phyloP scores from a whole-genome alignment of 2,888 invertebrate species.

The Bruchidius siliquastri region DNA sequence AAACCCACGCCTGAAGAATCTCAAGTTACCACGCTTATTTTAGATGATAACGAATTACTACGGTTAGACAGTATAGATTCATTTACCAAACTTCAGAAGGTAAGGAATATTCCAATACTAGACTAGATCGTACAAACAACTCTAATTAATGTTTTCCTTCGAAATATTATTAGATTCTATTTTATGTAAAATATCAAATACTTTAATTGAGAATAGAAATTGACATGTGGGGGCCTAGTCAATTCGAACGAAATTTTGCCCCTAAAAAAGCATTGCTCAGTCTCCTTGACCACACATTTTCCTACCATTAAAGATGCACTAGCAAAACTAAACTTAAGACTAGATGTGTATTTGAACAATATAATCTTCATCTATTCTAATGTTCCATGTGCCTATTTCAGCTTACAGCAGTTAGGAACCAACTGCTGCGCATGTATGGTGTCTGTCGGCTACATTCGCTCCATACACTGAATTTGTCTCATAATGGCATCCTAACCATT shows the following conservation, averaged over 20 bases:
- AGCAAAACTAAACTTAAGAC: too few species aligned
- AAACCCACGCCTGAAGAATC: constrained; percentile 67
- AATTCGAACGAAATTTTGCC: too few species aligned
- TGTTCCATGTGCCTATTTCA: constrained; percentile 45
- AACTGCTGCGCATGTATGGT: constrained; percentile 81
- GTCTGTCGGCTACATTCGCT: constrained; percentile 76
- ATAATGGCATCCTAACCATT: constrained; percentile 83
- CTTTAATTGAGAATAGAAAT: too few species aligned
- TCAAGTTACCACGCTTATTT: constrained; percentile 63
- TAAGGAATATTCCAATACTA: constrained; percentile 38
- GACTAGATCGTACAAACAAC: constrained; percentile 2
- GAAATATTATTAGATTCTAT: too few species aligned
- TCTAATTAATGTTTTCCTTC: too few species aligned
- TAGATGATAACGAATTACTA: constrained; percentile 84
- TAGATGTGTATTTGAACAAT: too few species aligned
- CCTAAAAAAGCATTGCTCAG: too few species aligned
- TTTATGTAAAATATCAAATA: too few species aligned
- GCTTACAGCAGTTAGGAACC: constrained; percentile 83
- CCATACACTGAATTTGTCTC: constrained; percentile 75
- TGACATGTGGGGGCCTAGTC: too few species aligned
- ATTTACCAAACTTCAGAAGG: constrained; percentile 72
- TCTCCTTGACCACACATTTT: too few species aligned
- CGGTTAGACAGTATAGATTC: constrained; percentile 83
- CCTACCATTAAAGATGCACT: too few species aligned
- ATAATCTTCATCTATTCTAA: neutral